A percentile compares a stretch with the other conserved stretches of the same genome.
phyloP scores from a whole-genome alignment of 1,140 invertebrate genomes.

The Popillia japonica region DNA sequence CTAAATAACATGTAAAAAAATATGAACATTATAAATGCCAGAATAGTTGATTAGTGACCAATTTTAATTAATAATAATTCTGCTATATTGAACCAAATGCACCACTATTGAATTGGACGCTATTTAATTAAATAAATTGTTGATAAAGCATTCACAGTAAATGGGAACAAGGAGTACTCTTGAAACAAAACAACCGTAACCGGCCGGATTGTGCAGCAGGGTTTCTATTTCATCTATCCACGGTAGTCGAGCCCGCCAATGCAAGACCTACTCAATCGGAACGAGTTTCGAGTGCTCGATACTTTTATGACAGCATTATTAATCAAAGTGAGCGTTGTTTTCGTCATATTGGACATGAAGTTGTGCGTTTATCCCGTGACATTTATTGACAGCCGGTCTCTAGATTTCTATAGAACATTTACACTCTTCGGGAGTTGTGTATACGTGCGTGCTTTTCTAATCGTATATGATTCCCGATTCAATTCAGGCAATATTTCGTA shows the following conservation, averaged over 20 bases:
- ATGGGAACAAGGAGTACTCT: neutral
- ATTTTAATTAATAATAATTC: constrained; percentile 26
- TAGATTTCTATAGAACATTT: constrained; percentile 12
- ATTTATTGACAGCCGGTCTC: constrained; percentile 18
- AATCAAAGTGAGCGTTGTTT: constrained; percentile 35
- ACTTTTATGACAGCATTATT: constrained; percentile 34
- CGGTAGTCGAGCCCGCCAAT: neutral
- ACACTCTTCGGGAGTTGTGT: neutral
- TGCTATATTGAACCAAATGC: neutral
- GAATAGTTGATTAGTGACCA: no score
- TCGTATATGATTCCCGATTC: neutral
- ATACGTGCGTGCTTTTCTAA: neutral
- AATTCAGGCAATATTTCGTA: no score
- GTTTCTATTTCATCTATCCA: constrained; percentile 18
- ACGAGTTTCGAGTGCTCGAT: constrained; percentile 23
- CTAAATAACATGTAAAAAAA: no score
- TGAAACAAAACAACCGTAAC: constrained; percentile 25
- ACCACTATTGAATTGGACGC: neutral
- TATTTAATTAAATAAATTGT: constrained; percentile 34
- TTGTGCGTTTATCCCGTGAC: neutral
- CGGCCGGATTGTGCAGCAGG: neutral
- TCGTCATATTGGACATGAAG: constrained; percentile 33
- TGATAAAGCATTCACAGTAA: neutral
- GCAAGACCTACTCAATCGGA: constrained; percentile 19
- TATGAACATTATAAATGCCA: no score